A percentile compares a stretch with the other conserved stretches of the same genome.
Evolutionary conservation across 2,888 invertebrate species (phyloP).

Genomic region (Andricus quercusramuli): DNA sequence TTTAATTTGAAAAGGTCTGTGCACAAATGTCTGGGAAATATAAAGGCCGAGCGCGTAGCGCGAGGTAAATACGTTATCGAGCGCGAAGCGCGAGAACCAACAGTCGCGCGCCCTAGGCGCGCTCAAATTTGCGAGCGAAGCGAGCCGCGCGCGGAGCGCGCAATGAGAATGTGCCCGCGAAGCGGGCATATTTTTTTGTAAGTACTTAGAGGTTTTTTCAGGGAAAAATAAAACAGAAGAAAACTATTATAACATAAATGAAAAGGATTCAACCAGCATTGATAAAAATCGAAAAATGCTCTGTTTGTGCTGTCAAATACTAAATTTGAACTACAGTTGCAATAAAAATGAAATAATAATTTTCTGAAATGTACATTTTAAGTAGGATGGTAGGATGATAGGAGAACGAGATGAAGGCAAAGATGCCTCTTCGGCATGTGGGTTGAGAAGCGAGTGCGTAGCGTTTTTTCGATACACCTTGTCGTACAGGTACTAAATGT

Average conservation of each 20-base stretch:
- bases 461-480: constrained; percentile 23
- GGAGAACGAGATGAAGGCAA: not conserved
- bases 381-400: not conserved
- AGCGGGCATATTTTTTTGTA: too few species aligned
- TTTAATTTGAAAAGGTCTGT: too few species aligned
- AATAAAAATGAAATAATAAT: not conserved
- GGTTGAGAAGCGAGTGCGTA: constrained; percentile 25
- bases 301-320: not conserved
- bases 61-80: too few species aligned
- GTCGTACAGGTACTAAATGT: constrained; percentile 26
- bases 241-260: too few species aligned
- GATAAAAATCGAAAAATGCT: not conserved
- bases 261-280: not conserved
- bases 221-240: not conserved
- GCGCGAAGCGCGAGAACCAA: too few species aligned
- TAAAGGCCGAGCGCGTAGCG: too few species aligned
- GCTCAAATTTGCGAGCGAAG: too few species aligned
- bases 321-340: not conserved
- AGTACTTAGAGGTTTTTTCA: too few species aligned
- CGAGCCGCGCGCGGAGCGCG: too few species aligned
- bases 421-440: constrained; percentile 1
- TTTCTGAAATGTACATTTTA: not conserved
- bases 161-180: too few species aligned
- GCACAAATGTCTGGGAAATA: too few species aligned
- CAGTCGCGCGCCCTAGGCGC: too few species aligned